Evolutionary conservation across 2,797 vertebrate species (phyloP), one percentile per base, ranked within the genome.

Genomic region (Enteromius fasciolatus): DNA sequence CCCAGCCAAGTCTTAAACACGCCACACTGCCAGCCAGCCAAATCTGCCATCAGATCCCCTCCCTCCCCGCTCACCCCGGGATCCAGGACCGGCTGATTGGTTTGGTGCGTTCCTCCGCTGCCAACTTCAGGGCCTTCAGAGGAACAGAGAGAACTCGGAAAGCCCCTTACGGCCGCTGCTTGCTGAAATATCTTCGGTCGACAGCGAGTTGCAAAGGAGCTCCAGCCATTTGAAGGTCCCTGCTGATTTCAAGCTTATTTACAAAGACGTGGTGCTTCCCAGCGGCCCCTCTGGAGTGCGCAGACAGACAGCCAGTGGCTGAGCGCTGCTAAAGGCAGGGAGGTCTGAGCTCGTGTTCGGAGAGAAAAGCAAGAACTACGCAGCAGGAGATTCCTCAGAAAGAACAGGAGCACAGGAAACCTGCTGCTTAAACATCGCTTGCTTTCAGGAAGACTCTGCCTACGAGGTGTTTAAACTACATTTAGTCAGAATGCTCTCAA

Each of bases 41-140:
- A 86, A 85, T 84, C 78, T 63, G 80, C 86, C 84, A 73, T 86
- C 82, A 76, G 78, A 89, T 83, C 80, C 74, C 72, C 78, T 72
- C 67, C 79, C 80, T 64, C 70, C 84, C 63, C 12, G 1, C 77
- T 76, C 72, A 46, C 61, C 50, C 61, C 31, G 52, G 79, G 80
- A 76, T 84, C 84, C 81, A 90, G 87, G 89, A 92, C 91, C 87
- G 90, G 89, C 90, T 84, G 88, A 88, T 88, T 92, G 91, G 91
- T 91, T 87, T 80, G 69, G 36, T 31, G 48, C 5, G 50, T 85
- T 86, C 81, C 87, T 86, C 88, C 89, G 89, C 89, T 92, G 92
- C 91, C 80, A 90, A 88, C 76, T 89, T 86, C 90, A 91, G 90
- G 91, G 90, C 84, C 81, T 88, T 83, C 77, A 72, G 81, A 85